These are phyloP conservation scores for Crambe crambe DNA, from an alignment of 37 sponge, comb jelly and placozoan species.

Conservation along the genomic window DNA sequence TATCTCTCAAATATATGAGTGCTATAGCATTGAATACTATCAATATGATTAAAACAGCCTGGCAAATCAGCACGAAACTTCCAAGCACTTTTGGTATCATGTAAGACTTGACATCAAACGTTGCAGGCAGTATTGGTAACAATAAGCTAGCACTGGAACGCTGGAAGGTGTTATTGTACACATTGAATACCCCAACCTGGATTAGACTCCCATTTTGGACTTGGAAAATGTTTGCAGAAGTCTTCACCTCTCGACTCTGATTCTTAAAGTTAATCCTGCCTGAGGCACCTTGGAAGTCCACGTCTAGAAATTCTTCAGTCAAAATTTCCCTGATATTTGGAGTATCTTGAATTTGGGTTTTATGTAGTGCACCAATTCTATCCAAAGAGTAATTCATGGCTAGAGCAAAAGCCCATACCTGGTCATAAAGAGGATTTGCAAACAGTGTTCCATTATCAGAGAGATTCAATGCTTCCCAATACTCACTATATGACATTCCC, in stretches of 20 bases:
- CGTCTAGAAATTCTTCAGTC: no score
- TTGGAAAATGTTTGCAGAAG: constrained; percentile 12
- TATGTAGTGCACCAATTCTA: no score
- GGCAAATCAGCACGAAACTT: no score
- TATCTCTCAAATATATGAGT: no score
- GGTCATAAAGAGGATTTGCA: constrained; percentile 36
- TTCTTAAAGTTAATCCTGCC: constrained; percentile 2
- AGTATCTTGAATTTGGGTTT: no score
- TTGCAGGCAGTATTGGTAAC: no score
- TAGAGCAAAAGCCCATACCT: constrained; percentile 49
- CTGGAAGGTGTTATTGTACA: not conserved
- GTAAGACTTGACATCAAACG: no score
- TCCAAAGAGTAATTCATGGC: constrained; percentile 52
- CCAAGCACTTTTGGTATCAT: no score
- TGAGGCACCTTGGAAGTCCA: constrained; percentile 22
- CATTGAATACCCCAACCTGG: constrained; percentile 7
- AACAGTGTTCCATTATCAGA: not conserved
- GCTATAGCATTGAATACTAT: no score
- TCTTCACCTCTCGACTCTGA: not conserved
- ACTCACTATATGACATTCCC: constrained; percentile 18
- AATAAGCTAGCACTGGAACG: no score
- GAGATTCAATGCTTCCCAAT: not conserved
- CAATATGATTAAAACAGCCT: no score
- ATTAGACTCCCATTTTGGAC: constrained; percentile 7
- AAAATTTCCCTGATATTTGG: not conserved